phyloP scores from a whole-genome alignment of 2,797 vertebrate genomes.

The Caiman crocodilus region DNA sequence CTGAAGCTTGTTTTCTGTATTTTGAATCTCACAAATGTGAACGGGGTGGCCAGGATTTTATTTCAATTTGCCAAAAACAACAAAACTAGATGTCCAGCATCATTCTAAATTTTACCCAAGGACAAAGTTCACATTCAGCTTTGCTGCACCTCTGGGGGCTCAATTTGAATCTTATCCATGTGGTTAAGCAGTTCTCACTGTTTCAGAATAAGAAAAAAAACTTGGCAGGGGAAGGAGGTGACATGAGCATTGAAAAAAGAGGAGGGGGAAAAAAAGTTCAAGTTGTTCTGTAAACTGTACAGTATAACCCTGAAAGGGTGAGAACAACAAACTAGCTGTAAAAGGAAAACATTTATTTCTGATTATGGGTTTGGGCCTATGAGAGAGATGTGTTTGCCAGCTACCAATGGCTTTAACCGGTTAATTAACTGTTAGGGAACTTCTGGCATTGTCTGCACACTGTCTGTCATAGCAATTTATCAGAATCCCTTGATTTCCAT shows the following conservation, averaged over 20 bases:
- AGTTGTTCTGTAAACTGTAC: not conserved
- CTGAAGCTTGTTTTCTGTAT: not conserved
- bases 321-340: not conserved
- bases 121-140: not conserved
- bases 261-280: not conserved
- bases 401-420: not conserved
- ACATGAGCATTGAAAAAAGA: not conserved
- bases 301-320: not conserved
- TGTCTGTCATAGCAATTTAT: not conserved
- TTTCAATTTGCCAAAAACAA: not conserved
- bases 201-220: not conserved
- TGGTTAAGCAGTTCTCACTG: not conserved
- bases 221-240: not conserved
- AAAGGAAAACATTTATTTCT: not conserved
- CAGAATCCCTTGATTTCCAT: not conserved
- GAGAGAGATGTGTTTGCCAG: rapidly evolving
- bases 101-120: constrained; percentile 13
- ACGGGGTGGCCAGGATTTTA: rapidly evolving
- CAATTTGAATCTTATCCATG: not conserved
- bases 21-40: rapidly evolving
- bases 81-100: constrained; percentile 16
- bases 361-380: rapidly evolving
- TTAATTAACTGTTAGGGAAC: not conserved
- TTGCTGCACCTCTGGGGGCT: not conserved
- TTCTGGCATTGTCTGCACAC: rapidly evolving